Evolutionary conservation across 2,113 vertebrate genomes (phyloP).

Genomic region (Lamprologus speciosus): DNA sequence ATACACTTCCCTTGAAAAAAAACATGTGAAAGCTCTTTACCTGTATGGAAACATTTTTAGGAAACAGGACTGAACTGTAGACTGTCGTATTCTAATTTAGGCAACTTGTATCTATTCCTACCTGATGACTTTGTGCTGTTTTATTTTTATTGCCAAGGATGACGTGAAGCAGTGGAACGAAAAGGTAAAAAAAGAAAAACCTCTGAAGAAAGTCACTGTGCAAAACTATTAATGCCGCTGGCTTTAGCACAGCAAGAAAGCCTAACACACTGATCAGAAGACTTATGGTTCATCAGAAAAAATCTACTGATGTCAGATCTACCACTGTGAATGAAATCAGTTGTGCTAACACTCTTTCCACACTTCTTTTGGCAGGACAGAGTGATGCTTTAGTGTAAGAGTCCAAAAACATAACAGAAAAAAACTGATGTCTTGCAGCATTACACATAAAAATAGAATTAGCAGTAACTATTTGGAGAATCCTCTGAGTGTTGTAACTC

Average conservation of each 20-base stretch:
- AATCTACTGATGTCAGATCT: neutral
- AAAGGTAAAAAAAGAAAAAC: neutral
- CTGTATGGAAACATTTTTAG: neutral
- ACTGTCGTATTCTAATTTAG: neutral
- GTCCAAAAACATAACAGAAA: neutral
- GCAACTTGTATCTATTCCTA: neutral
- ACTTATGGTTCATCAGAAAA: neutral
- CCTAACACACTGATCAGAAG: neutral
- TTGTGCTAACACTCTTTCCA: constrained; percentile 1
- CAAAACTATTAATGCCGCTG: neutral
- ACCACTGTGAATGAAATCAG: constrained; percentile 5
- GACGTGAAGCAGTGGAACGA: neutral
- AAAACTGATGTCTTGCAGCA: neutral
- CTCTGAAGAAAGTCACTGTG: neutral
- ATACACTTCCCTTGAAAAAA: neutral
- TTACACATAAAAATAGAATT: neutral
- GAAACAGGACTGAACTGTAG: neutral
- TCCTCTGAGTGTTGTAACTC: neutral
- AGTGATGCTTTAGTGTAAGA: neutral
- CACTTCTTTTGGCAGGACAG: constrained; percentile 13
- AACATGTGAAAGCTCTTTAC: neutral
- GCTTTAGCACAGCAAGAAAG: neutral
- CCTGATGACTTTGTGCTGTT: neutral
- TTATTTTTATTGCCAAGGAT: neutral
- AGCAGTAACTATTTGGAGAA: neutral